A percentile compares a stretch with the other conserved stretches of the same genome.
Conservation (phyloP, 2,888 invertebrate genomes). For the Limenitis camilla region DNA sequence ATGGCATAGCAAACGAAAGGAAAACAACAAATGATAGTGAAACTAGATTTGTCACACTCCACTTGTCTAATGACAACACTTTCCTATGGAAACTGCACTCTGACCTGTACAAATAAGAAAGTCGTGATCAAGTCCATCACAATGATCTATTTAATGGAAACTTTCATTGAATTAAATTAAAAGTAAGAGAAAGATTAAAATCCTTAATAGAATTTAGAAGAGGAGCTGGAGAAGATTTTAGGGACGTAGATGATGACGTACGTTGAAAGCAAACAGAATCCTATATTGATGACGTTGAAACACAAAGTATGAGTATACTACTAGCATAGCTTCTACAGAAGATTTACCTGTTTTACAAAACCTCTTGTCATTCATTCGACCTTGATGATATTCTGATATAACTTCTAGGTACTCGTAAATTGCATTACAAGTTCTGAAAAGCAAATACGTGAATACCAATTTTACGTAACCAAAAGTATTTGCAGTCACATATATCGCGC, state of each 20-base stretch:
- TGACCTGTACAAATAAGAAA: constrained; percentile 5
- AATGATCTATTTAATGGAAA: background rate
- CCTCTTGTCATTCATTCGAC: too few relatives aligned
- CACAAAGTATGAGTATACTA: too few relatives aligned
- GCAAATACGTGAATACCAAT: constrained; percentile 1
- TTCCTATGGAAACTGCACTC: constrained; percentile 10
- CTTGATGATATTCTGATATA: too few relatives aligned
- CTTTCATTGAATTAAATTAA: background rate
- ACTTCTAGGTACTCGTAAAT: too few relatives aligned
- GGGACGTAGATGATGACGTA: too few relatives aligned
- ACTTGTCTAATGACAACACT: constrained; percentile 8
- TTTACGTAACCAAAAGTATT: constrained; percentile 2
- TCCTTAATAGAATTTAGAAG: background rate
- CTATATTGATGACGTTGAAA: too few relatives aligned
- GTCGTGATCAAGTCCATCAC: constrained; percentile 1
- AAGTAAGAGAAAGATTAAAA: background rate
- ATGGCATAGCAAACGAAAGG: constrained; percentile 2
- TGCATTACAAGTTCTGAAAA: too few relatives aligned
- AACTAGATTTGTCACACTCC: constrained; percentile 5
- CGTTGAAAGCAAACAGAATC: too few relatives aligned
- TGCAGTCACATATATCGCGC: background rate
- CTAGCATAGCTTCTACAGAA: too few relatives aligned
- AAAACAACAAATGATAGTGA: constrained; percentile 11
- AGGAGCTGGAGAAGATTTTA: too few relatives aligned
- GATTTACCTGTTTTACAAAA: too few relatives aligned